These are phyloP conservation scores for Oncopodura yosiiana DNA, from an alignment of 1,140 invertebrate species.

Conservation along the genomic window DNA sequence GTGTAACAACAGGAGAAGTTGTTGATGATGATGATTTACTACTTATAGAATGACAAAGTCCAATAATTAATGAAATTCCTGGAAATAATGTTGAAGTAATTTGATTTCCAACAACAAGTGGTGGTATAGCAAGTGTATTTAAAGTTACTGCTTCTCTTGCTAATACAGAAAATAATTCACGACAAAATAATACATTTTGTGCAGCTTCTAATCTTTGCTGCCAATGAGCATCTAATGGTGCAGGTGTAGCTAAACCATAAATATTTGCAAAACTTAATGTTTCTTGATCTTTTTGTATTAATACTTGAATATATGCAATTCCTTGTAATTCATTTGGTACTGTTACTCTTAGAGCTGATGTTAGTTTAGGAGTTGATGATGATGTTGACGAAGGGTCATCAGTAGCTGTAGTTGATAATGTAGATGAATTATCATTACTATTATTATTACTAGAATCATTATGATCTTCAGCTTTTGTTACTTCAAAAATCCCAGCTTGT, in stretches of 20 bases:
- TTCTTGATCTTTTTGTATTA: slow-evolving; percentile 84
- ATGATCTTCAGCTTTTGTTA: slow-evolving; percentile 77
- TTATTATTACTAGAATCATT: slow-evolving; percentile 46
- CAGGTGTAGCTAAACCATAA: slow-evolving; percentile 48
- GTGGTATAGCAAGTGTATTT: slow-evolving; percentile 74
- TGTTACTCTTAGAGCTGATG: slow-evolving; percentile 76
- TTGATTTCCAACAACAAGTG: slow-evolving; percentile 93
- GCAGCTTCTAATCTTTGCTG: slow-evolving; percentile 89
- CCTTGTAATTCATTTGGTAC: slow-evolving; percentile 90
- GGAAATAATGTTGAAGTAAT: slow-evolving; percentile 90
- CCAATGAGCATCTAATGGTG: slow-evolving; percentile 68
- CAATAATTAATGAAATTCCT: slow-evolving; percentile 68
- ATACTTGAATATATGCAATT: slow-evolving; percentile 87
- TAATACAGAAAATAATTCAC: slow-evolving; percentile 89
- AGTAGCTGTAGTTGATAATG: slow-evolving; percentile 43
- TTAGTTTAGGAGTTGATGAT: slow-evolving; percentile 43
- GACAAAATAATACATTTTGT: slow-evolving; percentile 94
- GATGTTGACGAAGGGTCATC: slow-evolving; percentile 32
- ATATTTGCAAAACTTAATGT: slow-evolving; percentile 67
- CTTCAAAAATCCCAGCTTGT: slow-evolving; percentile 91
- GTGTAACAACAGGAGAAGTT: slow-evolving; percentile 38
- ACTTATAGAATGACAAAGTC: slow-evolving; percentile 46
- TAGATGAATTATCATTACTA: slow-evolving; percentile 43
- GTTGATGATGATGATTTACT: slow-evolving; percentile 37
- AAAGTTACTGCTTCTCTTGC: slow-evolving; percentile 89